Evolutionary conservation across 2,797 vertebrate species (phyloP), one percentile per base, ranked within the genome.

Genomic region (Phataginus tetradactyla): DNA sequence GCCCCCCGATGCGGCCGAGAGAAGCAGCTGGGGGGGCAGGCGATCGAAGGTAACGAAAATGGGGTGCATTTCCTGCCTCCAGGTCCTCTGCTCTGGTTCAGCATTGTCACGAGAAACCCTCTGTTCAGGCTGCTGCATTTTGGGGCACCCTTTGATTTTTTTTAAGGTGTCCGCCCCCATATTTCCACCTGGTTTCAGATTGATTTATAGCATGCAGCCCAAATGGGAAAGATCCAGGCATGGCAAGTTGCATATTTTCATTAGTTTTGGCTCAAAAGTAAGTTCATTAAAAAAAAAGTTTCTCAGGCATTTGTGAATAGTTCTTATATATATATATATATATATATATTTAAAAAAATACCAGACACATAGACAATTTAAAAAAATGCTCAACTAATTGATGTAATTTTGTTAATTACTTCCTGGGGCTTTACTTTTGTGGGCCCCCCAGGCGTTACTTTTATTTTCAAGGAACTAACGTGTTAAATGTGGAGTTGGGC

Each of bases 21-120:
- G 98, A 96, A 97, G 97, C 98, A 98, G 98, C 90, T 97, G 49
- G 96, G 97, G 98, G 95, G 84, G 92, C 98, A 97, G 98, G 97
- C 98, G 98, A 99, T 98, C 98, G 98, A 98, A 99, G 99, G 99
- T 99, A 99, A 99, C 98, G 97, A 90, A 96, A 97, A 94, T 90
- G 96, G 92, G 96, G 97, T 87, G 97, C 95, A n/a, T 96, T 98
- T 97, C 93, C 94, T 97, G 97, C 97, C 97, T 92, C 97, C 96
- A 91, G 96, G 81, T 90, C 94, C 96, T 72, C 93, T 66, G 97
- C 97, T 96, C 86, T 49, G 96, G 96, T 93, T 95, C 96, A 95
- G 97, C 97, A 96, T 98, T 97, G 98, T 97, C 96, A 93, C 87
- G 95, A 77, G 96, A 69, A 91, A 96, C 97, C 96, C 96, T 80